Evolutionary conservation across 2,888 invertebrate genomes (phyloP).

Genomic region (Acanthosepion pharaonis): DNA sequence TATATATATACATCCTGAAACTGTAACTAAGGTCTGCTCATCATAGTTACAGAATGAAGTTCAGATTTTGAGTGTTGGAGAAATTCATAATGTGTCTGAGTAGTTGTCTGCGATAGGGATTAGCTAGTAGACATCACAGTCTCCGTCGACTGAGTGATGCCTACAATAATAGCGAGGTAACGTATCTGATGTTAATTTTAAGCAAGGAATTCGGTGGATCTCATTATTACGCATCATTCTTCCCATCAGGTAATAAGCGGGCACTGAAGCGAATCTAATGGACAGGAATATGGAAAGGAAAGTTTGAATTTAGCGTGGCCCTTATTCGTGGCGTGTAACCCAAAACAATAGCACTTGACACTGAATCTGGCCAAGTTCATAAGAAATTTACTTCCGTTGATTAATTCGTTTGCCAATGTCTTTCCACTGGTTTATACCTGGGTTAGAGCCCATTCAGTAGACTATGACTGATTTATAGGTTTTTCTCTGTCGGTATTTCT

Average conservation of each 20-base stretch:
- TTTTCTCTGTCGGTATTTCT: neutral
- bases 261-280: neutral
- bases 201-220: neutral
- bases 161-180: neutral
- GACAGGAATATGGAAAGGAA: neutral
- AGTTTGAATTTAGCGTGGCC: too few species aligned
- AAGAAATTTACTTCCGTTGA: neutral
- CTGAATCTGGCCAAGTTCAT: neutral
- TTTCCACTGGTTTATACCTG: neutral
- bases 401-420: slow-evolving; percentile 33
- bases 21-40: too few species aligned
- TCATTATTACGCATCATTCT: neutral
- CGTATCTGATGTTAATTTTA: neutral
- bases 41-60: too few species aligned
- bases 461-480: neutral
- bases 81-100: too few species aligned
- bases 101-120: too few species aligned
- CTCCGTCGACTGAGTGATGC: too few species aligned
- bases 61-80: too few species aligned
- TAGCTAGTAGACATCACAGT: too few species aligned
- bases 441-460: neutral
- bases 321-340: neutral
- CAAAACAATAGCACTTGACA: neutral
- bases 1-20: too few species aligned
- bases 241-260: neutral